A percentile compares a stretch with the other conserved stretches of the same genome.
These are phyloP conservation scores for Neotragus pygmaeus DNA, from an alignment of 2,113 vertebrate genomes.

Conservation along the genomic window DNA sequence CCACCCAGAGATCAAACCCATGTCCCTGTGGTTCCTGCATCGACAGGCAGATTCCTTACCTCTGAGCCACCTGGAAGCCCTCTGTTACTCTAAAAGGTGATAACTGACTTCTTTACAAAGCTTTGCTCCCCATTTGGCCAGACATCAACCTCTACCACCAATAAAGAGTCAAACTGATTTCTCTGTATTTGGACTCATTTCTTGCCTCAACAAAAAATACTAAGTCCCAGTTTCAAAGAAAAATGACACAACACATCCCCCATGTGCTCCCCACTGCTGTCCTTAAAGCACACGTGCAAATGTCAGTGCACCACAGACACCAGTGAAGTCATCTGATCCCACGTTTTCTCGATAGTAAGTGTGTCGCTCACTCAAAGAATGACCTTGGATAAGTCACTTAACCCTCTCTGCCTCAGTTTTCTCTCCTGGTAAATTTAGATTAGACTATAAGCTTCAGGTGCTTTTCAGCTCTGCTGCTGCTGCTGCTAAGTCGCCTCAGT, in stretches of 20 bases:
- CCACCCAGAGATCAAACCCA: background rate
- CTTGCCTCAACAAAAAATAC: background rate
- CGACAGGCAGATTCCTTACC: background rate
- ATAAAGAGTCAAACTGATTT: background rate
- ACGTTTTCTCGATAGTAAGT: background rate
- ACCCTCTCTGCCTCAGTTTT: background rate
- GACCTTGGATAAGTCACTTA: background rate
- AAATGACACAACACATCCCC: background rate
- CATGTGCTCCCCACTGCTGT: background rate
- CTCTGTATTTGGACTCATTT: slow-evolving; percentile 3
- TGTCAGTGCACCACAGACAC: no score
- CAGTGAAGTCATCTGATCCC: background rate
- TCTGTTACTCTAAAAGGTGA: background rate
- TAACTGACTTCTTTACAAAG: background rate
- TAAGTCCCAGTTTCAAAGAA: background rate
- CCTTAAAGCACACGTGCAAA: background rate
- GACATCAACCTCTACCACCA: background rate
- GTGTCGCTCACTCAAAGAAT: background rate
- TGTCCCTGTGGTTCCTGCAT: background rate
- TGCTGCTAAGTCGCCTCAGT: no score
- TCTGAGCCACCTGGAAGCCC: background rate
- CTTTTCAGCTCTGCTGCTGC: background rate
- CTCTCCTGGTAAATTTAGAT: background rate
- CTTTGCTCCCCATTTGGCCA: background rate
- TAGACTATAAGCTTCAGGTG: background rate